These are phyloP conservation scores for Dendronephthya gigantea DNA, from an alignment of 64 coral and sea anemone genomes.

Conservation along the genomic window DNA sequence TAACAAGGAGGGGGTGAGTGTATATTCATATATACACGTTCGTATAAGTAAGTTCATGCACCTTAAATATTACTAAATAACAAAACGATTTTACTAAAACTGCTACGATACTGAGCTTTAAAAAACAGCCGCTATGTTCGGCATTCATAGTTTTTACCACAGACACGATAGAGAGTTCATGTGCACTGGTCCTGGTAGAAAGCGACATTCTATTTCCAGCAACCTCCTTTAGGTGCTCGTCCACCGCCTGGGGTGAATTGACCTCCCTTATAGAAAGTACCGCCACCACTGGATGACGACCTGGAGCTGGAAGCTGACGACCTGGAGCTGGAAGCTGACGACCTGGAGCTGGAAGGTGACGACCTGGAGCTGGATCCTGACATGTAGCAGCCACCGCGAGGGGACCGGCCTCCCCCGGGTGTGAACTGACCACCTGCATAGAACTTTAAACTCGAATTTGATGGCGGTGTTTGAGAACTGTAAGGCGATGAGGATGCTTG, in stretches of 20 bases:
- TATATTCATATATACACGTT: no score
- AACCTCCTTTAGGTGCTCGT: neutral
- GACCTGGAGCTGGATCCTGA: neutral
- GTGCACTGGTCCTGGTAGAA: no score
- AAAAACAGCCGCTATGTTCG: no score
- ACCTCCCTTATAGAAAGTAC: neutral
- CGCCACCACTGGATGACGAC: neutral
- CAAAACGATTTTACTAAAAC: no score
- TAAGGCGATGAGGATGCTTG: neutral
- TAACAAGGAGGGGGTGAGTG: no score
- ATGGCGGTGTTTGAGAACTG: neutral
- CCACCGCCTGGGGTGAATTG: neutral
- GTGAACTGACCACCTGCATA: neutral
- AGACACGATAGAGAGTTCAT: no score
- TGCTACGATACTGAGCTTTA: no score
- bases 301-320: neutral
- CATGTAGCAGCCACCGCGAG: neutral
- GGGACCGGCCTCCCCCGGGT: neutral
- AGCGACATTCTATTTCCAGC: neutral
- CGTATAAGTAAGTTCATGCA: no score
- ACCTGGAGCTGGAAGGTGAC: neutral
- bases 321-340: neutral
- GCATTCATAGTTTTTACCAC: no score
- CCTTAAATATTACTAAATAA: no score
- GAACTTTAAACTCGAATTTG: neutral